Conservation (phyloP, 1,140 invertebrate species). For the Drosophila serrata region DNA sequence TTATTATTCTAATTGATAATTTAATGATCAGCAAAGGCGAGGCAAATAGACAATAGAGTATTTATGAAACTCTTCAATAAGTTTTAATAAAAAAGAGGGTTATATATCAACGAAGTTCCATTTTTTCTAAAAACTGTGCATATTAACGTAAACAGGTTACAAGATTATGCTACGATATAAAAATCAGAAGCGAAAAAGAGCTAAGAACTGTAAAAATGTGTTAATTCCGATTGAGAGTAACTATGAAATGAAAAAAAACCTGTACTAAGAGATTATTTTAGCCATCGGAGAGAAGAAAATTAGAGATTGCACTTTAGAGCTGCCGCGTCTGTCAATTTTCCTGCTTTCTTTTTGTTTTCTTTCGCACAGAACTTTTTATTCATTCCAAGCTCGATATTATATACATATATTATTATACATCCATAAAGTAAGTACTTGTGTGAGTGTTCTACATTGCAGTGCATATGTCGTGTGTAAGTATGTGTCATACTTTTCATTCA, state of each 20-base stretch:
- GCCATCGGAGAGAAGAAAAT: neutral
- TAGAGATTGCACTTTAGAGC: neutral
- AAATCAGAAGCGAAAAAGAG: neutral
- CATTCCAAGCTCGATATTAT: slow-evolving; percentile 56
- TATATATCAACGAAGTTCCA: too few species aligned
- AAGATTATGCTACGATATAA: neutral
- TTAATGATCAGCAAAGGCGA: too few species aligned
- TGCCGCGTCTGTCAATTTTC: neutral
- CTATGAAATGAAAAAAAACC: neutral
- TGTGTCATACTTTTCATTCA: slow-evolving; percentile 5
- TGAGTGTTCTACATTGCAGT: slow-evolving; percentile 20
- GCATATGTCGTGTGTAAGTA: slow-evolving; percentile 5
- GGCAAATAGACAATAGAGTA: too few species aligned
- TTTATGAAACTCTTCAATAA: too few species aligned
- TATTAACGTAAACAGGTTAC: neutral
- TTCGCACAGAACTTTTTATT: slow-evolving; percentile 60
- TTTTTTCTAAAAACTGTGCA: too few species aligned
- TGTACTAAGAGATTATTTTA: neutral
- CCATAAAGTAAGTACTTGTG: slow-evolving; percentile 10
- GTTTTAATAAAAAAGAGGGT: too few species aligned
- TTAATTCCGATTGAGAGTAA: neutral
- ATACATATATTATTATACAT: slow-evolving; percentile 45
- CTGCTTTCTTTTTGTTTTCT: slow-evolving; percentile 16
- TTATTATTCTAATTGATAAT: too few species aligned
- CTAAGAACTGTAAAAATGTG: neutral